Conservation (phyloP, 2,888 invertebrate genomes). For the Mongoloraphidia duomilia region DNA sequence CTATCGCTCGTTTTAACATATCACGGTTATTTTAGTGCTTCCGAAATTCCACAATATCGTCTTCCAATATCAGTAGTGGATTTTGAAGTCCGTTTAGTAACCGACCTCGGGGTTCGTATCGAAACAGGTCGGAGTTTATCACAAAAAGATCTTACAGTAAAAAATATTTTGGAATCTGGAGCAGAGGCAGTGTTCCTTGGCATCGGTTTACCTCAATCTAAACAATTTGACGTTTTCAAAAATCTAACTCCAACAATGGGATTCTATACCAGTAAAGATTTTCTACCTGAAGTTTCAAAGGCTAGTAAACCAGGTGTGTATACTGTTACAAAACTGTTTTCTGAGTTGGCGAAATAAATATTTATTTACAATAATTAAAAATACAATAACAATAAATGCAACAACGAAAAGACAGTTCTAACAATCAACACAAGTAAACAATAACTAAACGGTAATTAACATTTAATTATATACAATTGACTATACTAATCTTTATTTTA, state of each 20-base stretch:
- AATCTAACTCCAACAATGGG: conserved; percentile 64
- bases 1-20: too few species aligned
- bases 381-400: too few species aligned
- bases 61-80: conserved; percentile 84
- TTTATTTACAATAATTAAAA: too few species aligned
- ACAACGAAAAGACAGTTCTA: too few species aligned
- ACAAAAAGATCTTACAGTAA: conserved; percentile 55
- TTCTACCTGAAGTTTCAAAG: conserved; percentile 73
- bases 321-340: too few species aligned
- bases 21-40: conserved; percentile 48
- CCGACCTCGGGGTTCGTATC: conserved; percentile 86
- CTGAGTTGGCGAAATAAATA: too few species aligned
- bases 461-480: too few species aligned
- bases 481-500: too few species aligned
- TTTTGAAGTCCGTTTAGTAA: conserved; percentile 82
- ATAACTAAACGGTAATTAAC: too few species aligned
- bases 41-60: conserved; percentile 95
- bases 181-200: conserved; percentile 72
- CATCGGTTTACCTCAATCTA: conserved; percentile 84
- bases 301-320: conserved; percentile 75
- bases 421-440: too few species aligned
- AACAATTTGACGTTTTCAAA: conserved; percentile 60
- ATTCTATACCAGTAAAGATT: conserved; percentile 90
- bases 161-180: conserved; percentile 51
- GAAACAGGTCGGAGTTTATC: conserved; percentile 58